Base-by-base conservation (phyloP, 2,113 vertebrate genomes). In the Erpornis zantholeuca region DNA sequence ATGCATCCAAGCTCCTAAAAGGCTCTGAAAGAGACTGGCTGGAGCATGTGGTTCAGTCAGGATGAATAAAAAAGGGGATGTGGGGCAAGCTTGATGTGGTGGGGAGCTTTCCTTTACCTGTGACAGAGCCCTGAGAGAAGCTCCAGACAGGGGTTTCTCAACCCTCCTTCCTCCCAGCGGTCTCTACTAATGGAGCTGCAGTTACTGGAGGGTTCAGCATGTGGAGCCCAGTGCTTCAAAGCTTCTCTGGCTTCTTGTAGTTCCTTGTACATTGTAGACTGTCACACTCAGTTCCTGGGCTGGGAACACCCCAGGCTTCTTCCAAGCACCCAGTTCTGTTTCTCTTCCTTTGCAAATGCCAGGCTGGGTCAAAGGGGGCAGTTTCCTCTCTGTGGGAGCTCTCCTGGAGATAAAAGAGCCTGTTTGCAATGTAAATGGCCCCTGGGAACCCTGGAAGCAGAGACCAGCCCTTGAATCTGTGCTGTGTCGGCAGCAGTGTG, bases 211-310 rank as follows among this genome's bases (percentile, higher is more conserved):
- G 60, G 49, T 82, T 92, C 79, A 78, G 86, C 82, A 86, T 36
- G 60, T 6, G 3, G 85, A 90, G 44, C 86, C 88, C 85, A 75
- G 88, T 97, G 96, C 94, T 94, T 96, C 94, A 94, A 95, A 96
- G 96, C 94, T 93, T 68, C 85, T 90, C 94, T 93, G 76, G 52
- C 93, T 93, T 80, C 76, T 44, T 86, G 60, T 94, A 93, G 94
- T 83, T 93, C 42, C 24, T 63, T 84, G 52, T 83, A 35, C 23
- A 10, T 11, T 2, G 2, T 52, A 94, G 82, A 47, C 33, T 57
- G 69, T 64, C 52, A 52, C 2, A 7, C 38, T 70, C 53, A 14
- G 53, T 86, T 89, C 52, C 69, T 3, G 2, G 47, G 50, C 85
- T 69, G 59, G 88, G 66, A 95, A 50, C 9, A 6, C 22, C 25